Conservation (phyloP, 1,140 invertebrate genomes). For the Rhopalosiphum maidis region DNA sequence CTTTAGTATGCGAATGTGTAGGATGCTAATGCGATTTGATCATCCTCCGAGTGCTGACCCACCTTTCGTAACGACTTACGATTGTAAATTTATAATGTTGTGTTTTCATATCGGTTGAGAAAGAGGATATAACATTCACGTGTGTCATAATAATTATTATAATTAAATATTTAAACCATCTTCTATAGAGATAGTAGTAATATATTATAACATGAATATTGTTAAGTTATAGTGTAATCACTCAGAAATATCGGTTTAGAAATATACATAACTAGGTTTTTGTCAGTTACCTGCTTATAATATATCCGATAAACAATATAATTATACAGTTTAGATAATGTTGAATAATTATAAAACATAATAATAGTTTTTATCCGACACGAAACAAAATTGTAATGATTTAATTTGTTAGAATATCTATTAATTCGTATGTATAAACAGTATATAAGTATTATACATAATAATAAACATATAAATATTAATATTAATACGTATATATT, state of each 20-base stretch:
- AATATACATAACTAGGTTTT: constrained; percentile 3
- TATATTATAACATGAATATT: constrained; percentile 20
- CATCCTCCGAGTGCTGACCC: constrained; percentile 9
- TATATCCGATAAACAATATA: neutral
- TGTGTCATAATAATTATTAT: constrained; percentile 39
- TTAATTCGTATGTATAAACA: too few species aligned
- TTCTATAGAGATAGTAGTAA: constrained; percentile 8
- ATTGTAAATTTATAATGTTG: constrained; percentile 32
- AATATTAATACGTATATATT: neutral
- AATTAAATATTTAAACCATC: constrained; percentile 36
- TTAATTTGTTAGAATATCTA: neutral
- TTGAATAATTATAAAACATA: neutral
- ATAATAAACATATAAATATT: too few species aligned
- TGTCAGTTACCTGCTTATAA: neutral
- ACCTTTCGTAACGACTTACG: constrained; percentile 31
- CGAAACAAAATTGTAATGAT: neutral
- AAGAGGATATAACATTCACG: neutral
- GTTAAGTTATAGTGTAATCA: neutral
- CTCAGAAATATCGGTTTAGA: constrained; percentile 20
- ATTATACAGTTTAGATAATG: neutral
- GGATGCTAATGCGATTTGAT: constrained; percentile 13
- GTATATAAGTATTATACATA: too few species aligned
- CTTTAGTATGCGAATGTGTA: neutral
- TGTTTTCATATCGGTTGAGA: constrained; percentile 23
- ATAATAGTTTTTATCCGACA: neutral